Percentiles rank a stretch among this genome's conserved stretches.
Evolutionary conservation across 2,888 invertebrate species (phyloP).

Genomic region (Limnephilus lunatus): DNA sequence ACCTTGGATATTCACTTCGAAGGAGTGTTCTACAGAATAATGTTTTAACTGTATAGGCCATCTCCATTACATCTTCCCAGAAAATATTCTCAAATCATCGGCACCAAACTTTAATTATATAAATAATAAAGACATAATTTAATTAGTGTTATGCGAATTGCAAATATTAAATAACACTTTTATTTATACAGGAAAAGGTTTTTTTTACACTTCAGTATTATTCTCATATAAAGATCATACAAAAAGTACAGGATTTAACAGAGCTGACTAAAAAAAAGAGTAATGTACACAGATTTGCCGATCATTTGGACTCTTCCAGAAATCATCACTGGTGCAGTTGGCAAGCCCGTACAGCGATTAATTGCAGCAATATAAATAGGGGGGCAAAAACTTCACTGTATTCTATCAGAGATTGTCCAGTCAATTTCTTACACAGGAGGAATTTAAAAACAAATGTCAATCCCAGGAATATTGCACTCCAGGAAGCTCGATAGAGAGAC

Average conservation of each 20-base stretch:
- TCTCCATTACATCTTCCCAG: not conserved
- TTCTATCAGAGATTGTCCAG: slow-evolving; percentile 88
- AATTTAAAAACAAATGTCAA: slow-evolving; percentile 94
- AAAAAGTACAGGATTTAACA: not conserved
- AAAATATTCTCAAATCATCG: not conserved
- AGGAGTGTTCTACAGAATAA: no score
- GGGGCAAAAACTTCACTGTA: slow-evolving; percentile 96
- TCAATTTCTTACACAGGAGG: slow-evolving; percentile 91
- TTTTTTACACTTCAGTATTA: not conserved
- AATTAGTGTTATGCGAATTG: not conserved
- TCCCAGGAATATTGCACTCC: slow-evolving; percentile 90
- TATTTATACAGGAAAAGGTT: not conserved
- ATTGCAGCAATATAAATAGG: slow-evolving; percentile 91
- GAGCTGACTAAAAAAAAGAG: not conserved
- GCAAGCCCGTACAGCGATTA: slow-evolving; percentile 95
- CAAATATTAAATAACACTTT: not conserved
- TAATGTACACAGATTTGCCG: not conserved
- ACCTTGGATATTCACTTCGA: no score
- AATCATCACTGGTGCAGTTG: slow-evolving; percentile 82
- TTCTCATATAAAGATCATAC: not conserved
- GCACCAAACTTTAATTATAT: no score
- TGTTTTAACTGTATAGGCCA: not conserved
- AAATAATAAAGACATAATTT: no score
- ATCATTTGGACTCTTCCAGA: not conserved
- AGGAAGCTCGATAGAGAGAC: slow-evolving; percentile 87